Evolutionary conservation across 2,888 invertebrate genomes (phyloP).

Genomic region (Ornithoptera priamus): DNA sequence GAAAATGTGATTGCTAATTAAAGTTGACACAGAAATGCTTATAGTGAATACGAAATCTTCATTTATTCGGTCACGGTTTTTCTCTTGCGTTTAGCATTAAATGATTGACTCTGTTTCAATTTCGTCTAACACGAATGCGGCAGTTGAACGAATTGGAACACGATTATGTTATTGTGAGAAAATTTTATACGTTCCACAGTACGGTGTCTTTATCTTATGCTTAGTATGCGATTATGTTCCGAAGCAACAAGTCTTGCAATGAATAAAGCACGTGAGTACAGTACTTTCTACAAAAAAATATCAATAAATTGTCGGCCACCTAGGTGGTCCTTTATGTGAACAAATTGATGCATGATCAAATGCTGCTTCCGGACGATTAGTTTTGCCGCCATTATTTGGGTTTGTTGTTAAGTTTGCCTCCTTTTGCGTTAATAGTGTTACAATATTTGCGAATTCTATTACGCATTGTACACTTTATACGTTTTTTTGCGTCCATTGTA

Average conservation of each 20-base stretch:
- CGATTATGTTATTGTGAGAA: slow-evolving; percentile 78
- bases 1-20: slow-evolving; percentile 78
- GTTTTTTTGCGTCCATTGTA: slow-evolving; percentile 55
- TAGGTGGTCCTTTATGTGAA: slow-evolving; percentile 64
- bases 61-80: slow-evolving; percentile 77
- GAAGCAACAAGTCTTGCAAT: slow-evolving; percentile 63
- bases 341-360: slow-evolving; percentile 70
- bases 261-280: slow-evolving; percentile 75
- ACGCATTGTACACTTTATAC: slow-evolving; percentile 68
- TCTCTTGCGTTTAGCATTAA: slow-evolving; percentile 76
- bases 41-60: slow-evolving; percentile 75
- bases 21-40: slow-evolving; percentile 78
- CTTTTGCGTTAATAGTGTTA: slow-evolving; percentile 78
- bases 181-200: slow-evolving; percentile 67
- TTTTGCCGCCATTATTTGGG: slow-evolving; percentile 68
- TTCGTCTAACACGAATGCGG: slow-evolving; percentile 75
- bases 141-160: slow-evolving; percentile 76
- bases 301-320: slow-evolving; percentile 43
- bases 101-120: slow-evolving; percentile 79
- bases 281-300: slow-evolving; percentile 36
- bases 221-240: slow-evolving; percentile 70
- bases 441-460: slow-evolving; percentile 79
- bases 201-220: slow-evolving; percentile 57
- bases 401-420: slow-evolving; percentile 78
- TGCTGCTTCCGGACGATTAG: slow-evolving; percentile 75